Base-by-base conservation (phyloP, 2,113 vertebrate genomes). In the Sarotherodon lohbergeri region DNA sequence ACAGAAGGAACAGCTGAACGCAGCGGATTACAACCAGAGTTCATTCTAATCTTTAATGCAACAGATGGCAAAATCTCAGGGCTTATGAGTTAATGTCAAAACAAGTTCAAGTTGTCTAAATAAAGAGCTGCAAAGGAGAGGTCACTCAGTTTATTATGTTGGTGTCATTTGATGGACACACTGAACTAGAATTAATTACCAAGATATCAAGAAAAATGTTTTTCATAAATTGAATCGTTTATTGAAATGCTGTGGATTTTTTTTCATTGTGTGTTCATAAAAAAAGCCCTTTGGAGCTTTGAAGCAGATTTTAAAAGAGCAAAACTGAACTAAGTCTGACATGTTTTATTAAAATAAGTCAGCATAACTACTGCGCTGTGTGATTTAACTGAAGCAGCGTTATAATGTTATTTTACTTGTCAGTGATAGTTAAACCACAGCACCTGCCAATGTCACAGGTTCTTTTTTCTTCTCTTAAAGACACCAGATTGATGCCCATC, bases 31-130 rank as follows among this genome's bases (percentile, higher is more conserved):
- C 43, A 17, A 73, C 43, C 24, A 68, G 81, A 80, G 63, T 90
- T 82, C 3, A 59, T 78, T 90, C 32, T 86, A 87, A 92, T 92
- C 91, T 87, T 92, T 93, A 80, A 91, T 81, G 86, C 79, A 83
- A 91, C 92, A 95, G 90, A 90, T 93, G 92, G 86, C 1, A 84
- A 89, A 92, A 92, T 91, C 89, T 93, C 90, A 80, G 13, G 82
- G 93, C 88, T 94, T 95, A 93, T 68, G 88, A 89, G 89, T 89
- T 86, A 92, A 94, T 92, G 92, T 92, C 93, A 93, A 86, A 89
- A 92, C 86, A 89, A 92, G 92, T 90, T 95, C 90, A 95, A 91
- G 86, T 90, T 90, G 80, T 91, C 94, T 94, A 93, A 94, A 95
- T 91, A 91, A 93, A 93, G 41, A 43, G 68, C 39, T 27, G 3